Evolutionary conservation across 2,888 invertebrate species (phyloP).

Genomic region (Eudasyphora cyanicolor): DNA sequence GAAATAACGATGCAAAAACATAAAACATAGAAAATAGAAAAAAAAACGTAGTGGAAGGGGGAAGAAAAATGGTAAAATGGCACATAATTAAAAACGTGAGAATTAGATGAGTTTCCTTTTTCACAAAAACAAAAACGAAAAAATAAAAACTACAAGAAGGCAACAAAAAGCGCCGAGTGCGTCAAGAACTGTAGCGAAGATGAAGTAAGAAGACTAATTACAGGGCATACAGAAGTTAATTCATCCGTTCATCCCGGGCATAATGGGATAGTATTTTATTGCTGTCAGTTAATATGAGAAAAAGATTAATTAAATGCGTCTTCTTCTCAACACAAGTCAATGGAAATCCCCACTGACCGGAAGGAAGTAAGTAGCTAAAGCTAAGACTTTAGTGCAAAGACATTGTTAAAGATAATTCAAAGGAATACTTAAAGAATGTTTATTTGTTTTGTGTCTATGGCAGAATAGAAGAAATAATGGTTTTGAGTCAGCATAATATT

Average conservation of each 20-base stretch:
- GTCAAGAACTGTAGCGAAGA: neutral
- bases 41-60: too few species aligned
- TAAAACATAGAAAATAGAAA: constrained; percentile 25
- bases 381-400: neutral
- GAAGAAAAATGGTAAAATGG: constrained; percentile 62
- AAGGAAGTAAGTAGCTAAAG: neutral
- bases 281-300: constrained; percentile 54
- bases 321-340: too few species aligned
- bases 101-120: constrained; percentile 58
- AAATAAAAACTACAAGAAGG: neutral
- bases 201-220: constrained; percentile 62
- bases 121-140: neutral
- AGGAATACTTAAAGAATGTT: neutral
- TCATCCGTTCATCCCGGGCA: constrained; percentile 45
- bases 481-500: too few species aligned
- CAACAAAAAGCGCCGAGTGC: neutral
- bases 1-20: constrained; percentile 38
- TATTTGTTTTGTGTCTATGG: too few species aligned
- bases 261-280: constrained; percentile 54
- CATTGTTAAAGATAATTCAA: neutral
- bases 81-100: constrained; percentile 66
- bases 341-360: neutral
- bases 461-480: too few species aligned
- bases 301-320: constrained; percentile 53
- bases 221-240: constrained; percentile 63